Percentiles rank a stretch among this genome's conserved stretches.
Evolutionary conservation across 2,113 vertebrate species (phyloP).

Genomic region (Cervus canadensis): DNA sequence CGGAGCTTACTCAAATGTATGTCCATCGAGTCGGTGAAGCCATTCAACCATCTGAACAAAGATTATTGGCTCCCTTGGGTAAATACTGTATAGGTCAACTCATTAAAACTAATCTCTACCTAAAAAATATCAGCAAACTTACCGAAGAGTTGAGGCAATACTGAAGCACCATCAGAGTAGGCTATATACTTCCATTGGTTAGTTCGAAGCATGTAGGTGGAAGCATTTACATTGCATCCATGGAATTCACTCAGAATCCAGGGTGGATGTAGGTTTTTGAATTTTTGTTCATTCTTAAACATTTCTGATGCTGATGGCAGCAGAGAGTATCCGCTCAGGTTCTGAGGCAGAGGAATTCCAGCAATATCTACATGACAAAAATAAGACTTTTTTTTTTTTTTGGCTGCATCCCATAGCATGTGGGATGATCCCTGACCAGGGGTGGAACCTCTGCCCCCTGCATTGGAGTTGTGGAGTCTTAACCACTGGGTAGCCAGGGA

Average conservation of each 20-base stretch:
- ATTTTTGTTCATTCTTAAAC: neutral
- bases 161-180: conserved; percentile 87
- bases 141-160: conserved; percentile 93
- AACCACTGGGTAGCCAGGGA: neutral
- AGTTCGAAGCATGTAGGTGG: conserved; percentile 93
- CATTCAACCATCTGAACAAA: neutral
- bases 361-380: conserved; percentile 86
- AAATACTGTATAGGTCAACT: neutral
- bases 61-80: neutral
- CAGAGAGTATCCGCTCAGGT: conserved; percentile 91
- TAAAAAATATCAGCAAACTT: conserved; percentile 45
- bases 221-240: conserved; percentile 93
- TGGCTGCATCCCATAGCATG: neutral
- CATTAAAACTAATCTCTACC: neutral
- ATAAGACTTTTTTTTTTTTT: neutral
- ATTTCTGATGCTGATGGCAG: conserved; percentile 78
- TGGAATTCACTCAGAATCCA: conserved; percentile 97
- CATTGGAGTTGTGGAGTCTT: neutral
- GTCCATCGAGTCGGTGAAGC: neutral
- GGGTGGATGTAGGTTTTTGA: conserved; percentile 67
- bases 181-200: conserved; percentile 92
- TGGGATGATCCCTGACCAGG: neutral
- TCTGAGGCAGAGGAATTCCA: conserved; percentile 78
- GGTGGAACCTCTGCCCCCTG: neutral
- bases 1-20: neutral